Base-by-base conservation (phyloP, 2,113 vertebrate species). In the Polypterus bichir region DNA sequence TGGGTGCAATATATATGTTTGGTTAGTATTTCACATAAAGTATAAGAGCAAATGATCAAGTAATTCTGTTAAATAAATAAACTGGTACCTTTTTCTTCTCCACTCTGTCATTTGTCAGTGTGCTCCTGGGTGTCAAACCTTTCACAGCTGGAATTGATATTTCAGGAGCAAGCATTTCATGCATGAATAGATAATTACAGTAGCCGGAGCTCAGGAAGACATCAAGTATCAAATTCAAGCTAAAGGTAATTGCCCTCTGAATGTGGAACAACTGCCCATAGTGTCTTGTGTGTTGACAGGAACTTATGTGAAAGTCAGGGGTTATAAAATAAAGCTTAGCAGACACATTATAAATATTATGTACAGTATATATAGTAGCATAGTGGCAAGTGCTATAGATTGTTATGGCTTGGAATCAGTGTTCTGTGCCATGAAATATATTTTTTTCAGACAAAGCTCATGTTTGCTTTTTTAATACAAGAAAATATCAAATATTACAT, bases 151-250 rank as follows among this genome's bases (percentile, higher is more conserved):
- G 74, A 65, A 76, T 59, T 69, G 57, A 80, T 78, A 74, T 64
- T 67, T 74, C 64, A 62, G 69, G 64, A 70, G 65, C 2, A 67
- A 57, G 68, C 79, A 65, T 73, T 73, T 54, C 65, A 70, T 71
- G 66, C 76, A 66, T 63, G 70, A 74, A 76, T 68, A 74, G 67
- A 79, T 70, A 69, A 76, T 76, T 76, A 73, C 53, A 71, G 70
- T 73, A 66, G 67, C 71, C 45, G 68, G 48, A 66, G 68, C 62
- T 64, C 63, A 51, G 66, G 69, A 74, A 74, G 62, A 69, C 51
- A 70, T 74, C 57, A 65, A 64, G 47, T 71, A 68, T 65, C 72
- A 74, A 54, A 69, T 76, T 62, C 69, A 62, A 73, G 71, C 59
- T 61, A 71, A 65, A 69, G 4, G 65, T 73, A 78, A 72, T 77